phyloP scores from a whole-genome alignment of 64 coral and sea anemone species.

The Astreopora myriophthalma region DNA sequence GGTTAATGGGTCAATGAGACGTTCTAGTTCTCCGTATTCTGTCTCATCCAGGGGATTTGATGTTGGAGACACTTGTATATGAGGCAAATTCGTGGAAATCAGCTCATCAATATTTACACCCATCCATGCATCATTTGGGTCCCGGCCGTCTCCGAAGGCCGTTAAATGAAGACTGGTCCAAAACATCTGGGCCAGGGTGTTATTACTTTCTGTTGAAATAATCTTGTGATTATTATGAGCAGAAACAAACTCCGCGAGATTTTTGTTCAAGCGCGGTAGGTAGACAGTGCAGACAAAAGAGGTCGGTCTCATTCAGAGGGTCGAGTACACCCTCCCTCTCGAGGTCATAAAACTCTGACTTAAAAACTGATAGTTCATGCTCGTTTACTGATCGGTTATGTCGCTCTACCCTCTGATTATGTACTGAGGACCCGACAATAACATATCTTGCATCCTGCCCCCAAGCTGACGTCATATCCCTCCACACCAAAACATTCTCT shows the following conservation, averaged over 20 bases:
- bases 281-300: constrained; percentile 66
- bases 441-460: not conserved
- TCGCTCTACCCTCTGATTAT: constrained; percentile 64
- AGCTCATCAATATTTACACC: constrained; percentile 29
- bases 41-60: constrained; percentile 11
- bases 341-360: constrained; percentile 42
- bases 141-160: not conserved
- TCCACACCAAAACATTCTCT: constrained; percentile 23
- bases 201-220: constrained; percentile 21
- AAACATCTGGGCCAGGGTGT: constrained; percentile 15
- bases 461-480: not conserved
- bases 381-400: constrained; percentile 44
- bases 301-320: constrained; percentile 41
- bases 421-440: constrained; percentile 16
- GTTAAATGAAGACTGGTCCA: constrained; percentile 21
- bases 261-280: constrained; percentile 16
- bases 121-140: constrained; percentile 6
- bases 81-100: constrained; percentile 13
- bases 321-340: constrained; percentile 53
- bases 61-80: constrained; percentile 9
- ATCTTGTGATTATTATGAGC: constrained; percentile 51
- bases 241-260: constrained; percentile 22
- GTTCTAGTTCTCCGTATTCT: not conserved
- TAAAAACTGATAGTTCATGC: constrained; percentile 9
- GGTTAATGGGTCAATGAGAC: not conserved